Percentiles rank a stretch among this genome's conserved stretches.
Conservation (phyloP, 2,113 vertebrate species). For the Murina feae region DNA sequence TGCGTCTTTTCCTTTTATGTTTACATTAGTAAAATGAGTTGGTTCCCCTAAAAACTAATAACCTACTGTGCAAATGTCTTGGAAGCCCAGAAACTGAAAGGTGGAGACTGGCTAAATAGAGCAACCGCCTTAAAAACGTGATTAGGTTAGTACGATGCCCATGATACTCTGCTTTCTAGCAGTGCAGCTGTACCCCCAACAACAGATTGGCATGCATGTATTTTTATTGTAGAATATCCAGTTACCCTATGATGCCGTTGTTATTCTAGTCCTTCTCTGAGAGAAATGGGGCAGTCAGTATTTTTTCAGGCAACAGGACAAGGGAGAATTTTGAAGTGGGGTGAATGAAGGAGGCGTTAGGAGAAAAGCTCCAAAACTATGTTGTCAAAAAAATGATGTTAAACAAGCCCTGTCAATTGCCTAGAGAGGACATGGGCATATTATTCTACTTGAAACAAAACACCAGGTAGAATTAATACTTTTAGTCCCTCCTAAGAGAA, state of each 20-base stretch:
- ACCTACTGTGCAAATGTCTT: not conserved
- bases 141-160: not conserved
- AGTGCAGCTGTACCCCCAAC: not conserved
- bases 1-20: not conserved
- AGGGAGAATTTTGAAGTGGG: not conserved
- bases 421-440: not conserved
- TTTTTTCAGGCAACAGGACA: not conserved
- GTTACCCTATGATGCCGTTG: not conserved
- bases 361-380: not conserved
- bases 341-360: not conserved
- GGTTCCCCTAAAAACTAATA: not conserved
- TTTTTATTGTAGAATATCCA: not conserved
- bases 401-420: not conserved
- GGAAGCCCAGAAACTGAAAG: not conserved
- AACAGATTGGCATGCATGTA: not conserved
- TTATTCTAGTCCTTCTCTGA: not conserved
- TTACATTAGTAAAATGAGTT: not conserved
- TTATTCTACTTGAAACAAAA: constrained; percentile 21
- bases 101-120: not conserved
- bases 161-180: not conserved
- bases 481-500: constrained; percentile 1
- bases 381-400: not conserved
- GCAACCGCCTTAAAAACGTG: not conserved
- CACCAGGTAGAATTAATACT: not conserved
- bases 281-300: not conserved